Conservation (phyloP, 1,140 invertebrate genomes). For the Pseudomyrmex flavicornis region DNA sequence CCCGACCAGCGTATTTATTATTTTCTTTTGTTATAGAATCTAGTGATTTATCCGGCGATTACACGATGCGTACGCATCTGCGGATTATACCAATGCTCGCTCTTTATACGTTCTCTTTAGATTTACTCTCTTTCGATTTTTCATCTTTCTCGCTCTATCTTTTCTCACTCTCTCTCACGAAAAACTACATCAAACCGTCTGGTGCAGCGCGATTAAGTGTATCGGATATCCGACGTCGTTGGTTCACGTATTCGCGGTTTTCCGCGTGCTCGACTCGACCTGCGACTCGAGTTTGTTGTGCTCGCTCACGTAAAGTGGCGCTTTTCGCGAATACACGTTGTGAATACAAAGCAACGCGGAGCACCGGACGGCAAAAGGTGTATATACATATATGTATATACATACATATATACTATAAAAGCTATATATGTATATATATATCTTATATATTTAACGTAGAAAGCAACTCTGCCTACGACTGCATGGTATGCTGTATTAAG, state of each 20-base stretch:
- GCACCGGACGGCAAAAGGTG: slow-evolving; percentile 41
- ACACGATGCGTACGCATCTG: slow-evolving; percentile 11
- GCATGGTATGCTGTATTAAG: slow-evolving; percentile 84
- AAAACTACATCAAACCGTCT: slow-evolving; percentile 10
- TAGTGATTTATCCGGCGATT: slow-evolving; percentile 26
- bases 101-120: slow-evolving; percentile 36
- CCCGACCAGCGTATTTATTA: slow-evolving; percentile 4
- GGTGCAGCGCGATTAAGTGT: slow-evolving; percentile 16
- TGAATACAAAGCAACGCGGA: slow-evolving; percentile 30
- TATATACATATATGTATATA: slow-evolving; percentile 45
- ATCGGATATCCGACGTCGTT: neutral
- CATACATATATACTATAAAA: slow-evolving; percentile 28
- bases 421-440: neutral
- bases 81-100: slow-evolving; percentile 48
- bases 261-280: neutral
- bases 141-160: slow-evolving; percentile 23
- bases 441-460: slow-evolving; percentile 71
- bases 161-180: slow-evolving; percentile 15
- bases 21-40: slow-evolving; percentile 33
- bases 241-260: neutral
- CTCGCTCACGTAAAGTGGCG: neutral
- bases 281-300: slow-evolving; percentile 7
- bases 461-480: slow-evolving; percentile 81
- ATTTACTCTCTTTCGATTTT: slow-evolving; percentile 37
- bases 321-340: slow-evolving; percentile 1